Conservation (phyloP, 2,888 invertebrate species). For the Theretra japonica region DNA sequence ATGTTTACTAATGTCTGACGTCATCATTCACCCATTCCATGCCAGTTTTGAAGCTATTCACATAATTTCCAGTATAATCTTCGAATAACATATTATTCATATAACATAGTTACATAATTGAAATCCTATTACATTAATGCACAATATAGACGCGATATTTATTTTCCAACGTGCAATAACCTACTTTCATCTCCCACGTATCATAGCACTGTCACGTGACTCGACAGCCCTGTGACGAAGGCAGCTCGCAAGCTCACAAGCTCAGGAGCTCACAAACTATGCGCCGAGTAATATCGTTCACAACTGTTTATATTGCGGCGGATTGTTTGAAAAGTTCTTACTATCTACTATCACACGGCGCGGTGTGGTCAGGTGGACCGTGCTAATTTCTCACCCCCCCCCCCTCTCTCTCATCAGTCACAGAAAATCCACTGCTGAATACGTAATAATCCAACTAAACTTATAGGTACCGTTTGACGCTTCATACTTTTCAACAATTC, state of each 20-base stretch:
- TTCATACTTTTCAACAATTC: too few species aligned
- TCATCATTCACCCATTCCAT: too few species aligned
- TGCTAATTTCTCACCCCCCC: not conserved
- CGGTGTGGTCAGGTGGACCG: not conserved
- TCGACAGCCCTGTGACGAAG: slow-evolving; percentile 9
- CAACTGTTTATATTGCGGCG: slow-evolving; percentile 18
- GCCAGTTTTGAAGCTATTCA: too few species aligned
- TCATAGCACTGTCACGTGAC: not conserved
- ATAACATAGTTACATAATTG: too few species aligned
- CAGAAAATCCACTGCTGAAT: too few species aligned
- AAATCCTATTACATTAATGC: too few species aligned
- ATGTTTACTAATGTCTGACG: too few species aligned
- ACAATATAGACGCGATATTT: too few species aligned
- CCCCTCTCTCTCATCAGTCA: not conserved
- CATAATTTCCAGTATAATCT: too few species aligned
- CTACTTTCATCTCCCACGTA: not conserved
- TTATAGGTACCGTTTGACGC: too few species aligned
- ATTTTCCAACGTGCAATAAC: not conserved
- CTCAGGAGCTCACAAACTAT: slow-evolving; percentile 7
- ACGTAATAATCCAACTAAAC: too few species aligned
- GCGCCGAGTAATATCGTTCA: slow-evolving; percentile 10
- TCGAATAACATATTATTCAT: too few species aligned
- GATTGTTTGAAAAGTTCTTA: slow-evolving; percentile 8
- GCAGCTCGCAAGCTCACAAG: not conserved
- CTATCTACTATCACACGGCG: not conserved